A percentile compares a stretch with the other conserved stretches of the same genome.
Conservation (phyloP, 2,888 invertebrate species). For the Itoplectis maculator region DNA sequence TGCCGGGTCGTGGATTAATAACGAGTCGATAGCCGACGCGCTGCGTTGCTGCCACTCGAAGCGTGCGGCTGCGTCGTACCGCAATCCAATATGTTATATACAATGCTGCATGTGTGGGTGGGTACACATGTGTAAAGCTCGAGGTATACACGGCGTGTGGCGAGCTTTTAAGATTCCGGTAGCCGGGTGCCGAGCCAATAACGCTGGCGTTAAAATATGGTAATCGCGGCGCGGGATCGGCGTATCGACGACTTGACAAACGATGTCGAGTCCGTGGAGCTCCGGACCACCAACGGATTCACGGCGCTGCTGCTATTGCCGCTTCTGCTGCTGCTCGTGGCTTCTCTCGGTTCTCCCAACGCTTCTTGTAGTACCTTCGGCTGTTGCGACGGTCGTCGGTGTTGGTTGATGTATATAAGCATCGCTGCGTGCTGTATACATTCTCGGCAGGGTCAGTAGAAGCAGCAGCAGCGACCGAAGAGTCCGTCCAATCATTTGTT, state of each 20-base stretch:
- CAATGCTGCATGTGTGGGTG: too few relatives aligned
- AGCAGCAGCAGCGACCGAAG: conserved; percentile 69
- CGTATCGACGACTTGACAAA: conserved; percentile 85
- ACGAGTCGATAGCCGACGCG: conserved; percentile 66
- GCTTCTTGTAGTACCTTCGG: conserved; percentile 31
- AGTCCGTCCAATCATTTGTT: conserved; percentile 82
- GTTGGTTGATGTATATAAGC: conserved; percentile 47
- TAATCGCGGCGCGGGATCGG: conserved; percentile 83
- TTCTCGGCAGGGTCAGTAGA: conserved; percentile 25
- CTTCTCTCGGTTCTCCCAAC: conserved; percentile 55
- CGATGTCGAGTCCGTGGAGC: conserved; percentile 81
- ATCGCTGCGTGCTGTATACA: conserved; percentile 32
- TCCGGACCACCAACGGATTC: conserved; percentile 83
- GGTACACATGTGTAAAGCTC: conserved; percentile 7
- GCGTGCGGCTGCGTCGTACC: conserved; percentile 22
- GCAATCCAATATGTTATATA: too few relatives aligned
- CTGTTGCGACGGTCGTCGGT: conserved; percentile 12
- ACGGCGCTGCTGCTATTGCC: too few relatives aligned
- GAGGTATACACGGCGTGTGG: conserved; percentile 41
- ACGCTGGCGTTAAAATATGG: conserved; percentile 84
- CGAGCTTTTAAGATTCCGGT: conserved; percentile 81
- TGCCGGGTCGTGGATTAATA: conserved; percentile 66
- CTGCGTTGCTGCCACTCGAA: conserved; percentile 48
- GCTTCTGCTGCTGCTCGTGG: too few relatives aligned
- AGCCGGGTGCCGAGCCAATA: conserved; percentile 80